A percentile compares a stretch with the other conserved stretches of the same genome.
phyloP scores from a whole-genome alignment of 2,888 invertebrate species.

The Nematopogon swammerdamellus region DNA sequence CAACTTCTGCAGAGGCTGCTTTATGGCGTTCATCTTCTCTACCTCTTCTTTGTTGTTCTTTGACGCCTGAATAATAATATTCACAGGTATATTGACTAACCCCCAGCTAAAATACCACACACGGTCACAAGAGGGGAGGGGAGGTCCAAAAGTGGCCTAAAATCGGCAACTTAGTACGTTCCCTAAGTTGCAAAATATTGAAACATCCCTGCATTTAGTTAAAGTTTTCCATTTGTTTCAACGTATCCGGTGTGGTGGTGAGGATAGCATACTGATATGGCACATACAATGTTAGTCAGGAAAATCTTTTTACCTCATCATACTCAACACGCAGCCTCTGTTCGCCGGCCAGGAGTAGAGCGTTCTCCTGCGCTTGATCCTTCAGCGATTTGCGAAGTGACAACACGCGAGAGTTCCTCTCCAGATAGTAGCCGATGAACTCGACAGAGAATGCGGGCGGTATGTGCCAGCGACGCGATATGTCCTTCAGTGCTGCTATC shows the following conservation, averaged over 20 bases:
- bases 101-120: no score
- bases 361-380: slow-evolving; percentile 71
- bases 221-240: no score
- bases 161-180: no score
- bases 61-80: slow-evolving; percentile 24
- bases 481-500: slow-evolving; percentile 76
- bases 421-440: slow-evolving; percentile 91
- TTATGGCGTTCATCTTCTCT: slow-evolving; percentile 55
- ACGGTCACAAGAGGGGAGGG: no score
- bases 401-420: slow-evolving; percentile 78
- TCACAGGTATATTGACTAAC: not conserved
- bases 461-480: slow-evolving; percentile 91
- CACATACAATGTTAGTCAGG: no score
- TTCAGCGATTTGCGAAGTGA: slow-evolving; percentile 75
- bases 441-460: slow-evolving; percentile 92
- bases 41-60: slow-evolving; percentile 61
- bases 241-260: no score
- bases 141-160: no score
- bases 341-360: slow-evolving; percentile 73
- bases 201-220: no score
- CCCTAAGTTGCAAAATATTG: no score
- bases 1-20: slow-evolving; percentile 59
- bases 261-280: no score
- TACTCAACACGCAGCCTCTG: slow-evolving; percentile 71
- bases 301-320: slow-evolving; percentile 69